Conservation (phyloP, 2,113 vertebrate genomes). For the Procavia capensis region DNA sequence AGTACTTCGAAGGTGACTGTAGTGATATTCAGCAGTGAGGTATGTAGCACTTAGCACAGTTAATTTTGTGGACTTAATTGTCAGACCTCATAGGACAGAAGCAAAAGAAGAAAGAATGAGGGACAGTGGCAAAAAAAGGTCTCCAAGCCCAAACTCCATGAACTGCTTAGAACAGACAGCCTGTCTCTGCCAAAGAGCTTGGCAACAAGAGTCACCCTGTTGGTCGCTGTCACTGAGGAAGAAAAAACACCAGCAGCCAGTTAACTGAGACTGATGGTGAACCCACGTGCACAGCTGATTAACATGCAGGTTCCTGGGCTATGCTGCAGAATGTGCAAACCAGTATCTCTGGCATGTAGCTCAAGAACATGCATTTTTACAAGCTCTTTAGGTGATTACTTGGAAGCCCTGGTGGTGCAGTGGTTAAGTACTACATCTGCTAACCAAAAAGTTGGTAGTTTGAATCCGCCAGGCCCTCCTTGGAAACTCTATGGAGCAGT, state of each 20-base stretch:
- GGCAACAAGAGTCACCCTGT: not conserved
- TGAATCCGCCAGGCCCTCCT: too few species aligned
- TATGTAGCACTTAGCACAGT: too few species aligned
- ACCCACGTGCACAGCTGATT: not conserved
- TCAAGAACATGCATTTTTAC: not conserved
- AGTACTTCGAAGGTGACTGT: too few species aligned
- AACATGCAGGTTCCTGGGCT: not conserved
- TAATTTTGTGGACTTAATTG: too few species aligned
- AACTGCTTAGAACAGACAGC: not conserved
- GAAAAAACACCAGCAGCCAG: not conserved
- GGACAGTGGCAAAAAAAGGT: not conserved
- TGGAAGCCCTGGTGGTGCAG: too few species aligned
- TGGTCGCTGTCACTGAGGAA: not conserved
- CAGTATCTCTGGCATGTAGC: not conserved
- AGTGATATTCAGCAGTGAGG: too few species aligned
- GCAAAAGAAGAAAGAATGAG: not conserved
- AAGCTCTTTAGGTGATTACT: not conserved
- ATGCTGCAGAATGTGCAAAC: rapidly evolving
- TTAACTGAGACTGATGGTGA: too few species aligned
- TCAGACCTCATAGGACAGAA: too few species aligned
- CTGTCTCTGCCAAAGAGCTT: not conserved
- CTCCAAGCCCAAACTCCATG: not conserved
- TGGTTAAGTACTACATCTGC: too few species aligned
- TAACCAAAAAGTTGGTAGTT: too few species aligned
- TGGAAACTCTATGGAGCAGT: too few species aligned